These are phyloP conservation scores for Leptopilina syphax DNA, from an alignment of 2,888 invertebrate genomes.

Conservation along the genomic window DNA sequence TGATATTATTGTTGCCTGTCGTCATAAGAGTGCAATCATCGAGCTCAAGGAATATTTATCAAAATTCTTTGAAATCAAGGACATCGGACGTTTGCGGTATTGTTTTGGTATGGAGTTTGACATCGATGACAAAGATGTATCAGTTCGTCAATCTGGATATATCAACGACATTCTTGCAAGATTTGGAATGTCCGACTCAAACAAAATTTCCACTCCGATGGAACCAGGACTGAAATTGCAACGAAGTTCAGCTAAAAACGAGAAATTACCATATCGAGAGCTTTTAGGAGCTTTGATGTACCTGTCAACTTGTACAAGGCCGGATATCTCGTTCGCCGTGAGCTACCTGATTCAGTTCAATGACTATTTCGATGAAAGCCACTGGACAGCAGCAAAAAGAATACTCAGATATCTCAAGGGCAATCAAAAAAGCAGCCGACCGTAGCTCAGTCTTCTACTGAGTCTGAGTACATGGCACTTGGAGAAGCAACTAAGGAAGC, in stretches of 20 bases:
- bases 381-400: slow-evolving; percentile 38
- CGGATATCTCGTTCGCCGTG: slow-evolving; percentile 34
- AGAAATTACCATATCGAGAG: slow-evolving; percentile 30
- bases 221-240: neutral
- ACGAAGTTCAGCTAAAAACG: neutral
- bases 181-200: neutral
- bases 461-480: slow-evolving; percentile 13
- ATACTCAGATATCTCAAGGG: slow-evolving; percentile 34
- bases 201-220: neutral
- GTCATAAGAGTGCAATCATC: neutral
- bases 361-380: slow-evolving; percentile 10
- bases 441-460: slow-evolving; percentile 5
- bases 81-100: neutral
- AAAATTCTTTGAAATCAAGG: neutral
- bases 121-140: neutral
- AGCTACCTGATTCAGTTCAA: slow-evolving; percentile 33
- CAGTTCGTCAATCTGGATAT: neutral
- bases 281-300: slow-evolving; percentile 31
- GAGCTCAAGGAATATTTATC: neutral
- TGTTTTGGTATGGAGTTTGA: neutral
- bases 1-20: neutral
- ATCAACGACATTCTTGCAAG: neutral
- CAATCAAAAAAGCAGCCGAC: slow-evolving; percentile 31
- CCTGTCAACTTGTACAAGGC: slow-evolving; percentile 20
- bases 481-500: slow-evolving; percentile 1